phyloP scores from a whole-genome alignment of 1,140 invertebrate genomes.

The Araneus ventricosus region DNA sequence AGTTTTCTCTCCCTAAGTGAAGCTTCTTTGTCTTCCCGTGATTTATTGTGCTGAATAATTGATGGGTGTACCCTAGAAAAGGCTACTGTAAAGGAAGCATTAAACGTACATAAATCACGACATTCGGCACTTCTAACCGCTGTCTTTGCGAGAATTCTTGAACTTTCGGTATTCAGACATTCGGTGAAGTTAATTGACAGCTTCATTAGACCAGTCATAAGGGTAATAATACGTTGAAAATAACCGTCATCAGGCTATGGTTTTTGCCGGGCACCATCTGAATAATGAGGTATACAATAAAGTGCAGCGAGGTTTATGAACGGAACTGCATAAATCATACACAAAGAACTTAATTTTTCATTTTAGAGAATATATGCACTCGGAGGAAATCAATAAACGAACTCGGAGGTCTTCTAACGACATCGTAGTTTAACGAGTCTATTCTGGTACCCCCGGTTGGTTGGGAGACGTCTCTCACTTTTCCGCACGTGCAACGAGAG shows the following conservation, averaged over 20 bases:
- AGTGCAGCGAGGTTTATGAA: background rate
- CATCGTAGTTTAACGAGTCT: too few species aligned
- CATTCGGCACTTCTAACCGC: conserved; percentile 11
- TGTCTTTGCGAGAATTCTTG: conserved; percentile 22
- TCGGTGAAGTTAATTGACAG: background rate
- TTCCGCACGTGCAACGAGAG: too few species aligned
- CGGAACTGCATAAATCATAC: background rate
- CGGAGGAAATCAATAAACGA: too few species aligned
- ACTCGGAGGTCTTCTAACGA: too few species aligned
- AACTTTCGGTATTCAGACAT: background rate
- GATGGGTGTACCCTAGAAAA: conserved; percentile 18
- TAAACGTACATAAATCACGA: conserved; percentile 37
- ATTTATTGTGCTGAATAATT: conserved; percentile 31
- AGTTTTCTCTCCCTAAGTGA: conserved; percentile 18
- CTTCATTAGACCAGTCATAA: conserved; percentile 10
- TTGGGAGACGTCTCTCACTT: too few species aligned
- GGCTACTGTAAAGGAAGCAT: conserved; percentile 24
- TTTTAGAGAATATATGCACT: too few species aligned
- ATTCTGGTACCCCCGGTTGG: too few species aligned
- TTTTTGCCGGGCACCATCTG: background rate
- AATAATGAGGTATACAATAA: background rate
- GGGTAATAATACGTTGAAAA: conserved; percentile 16
- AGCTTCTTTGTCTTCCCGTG: conserved; percentile 20
- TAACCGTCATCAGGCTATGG: background rate
- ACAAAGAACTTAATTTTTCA: background rate